Conservation (phyloP, 2,888 invertebrate species). For the Machimus atricapillus region DNA sequence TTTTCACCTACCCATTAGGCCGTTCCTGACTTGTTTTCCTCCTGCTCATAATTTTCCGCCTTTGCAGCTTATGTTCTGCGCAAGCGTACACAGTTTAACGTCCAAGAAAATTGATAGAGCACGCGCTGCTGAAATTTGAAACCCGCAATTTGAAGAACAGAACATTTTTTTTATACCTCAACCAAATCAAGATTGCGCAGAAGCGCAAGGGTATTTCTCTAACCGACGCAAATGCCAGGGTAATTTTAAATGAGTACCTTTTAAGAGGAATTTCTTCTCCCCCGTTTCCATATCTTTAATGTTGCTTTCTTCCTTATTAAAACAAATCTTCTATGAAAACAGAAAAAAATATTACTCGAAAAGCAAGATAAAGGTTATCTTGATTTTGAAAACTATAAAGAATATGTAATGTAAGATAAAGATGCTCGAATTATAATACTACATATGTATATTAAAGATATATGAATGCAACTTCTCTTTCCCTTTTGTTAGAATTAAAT, state of each 20-base stretch:
- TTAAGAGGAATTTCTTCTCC: neutral
- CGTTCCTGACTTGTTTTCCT: neutral
- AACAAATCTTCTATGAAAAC: neutral
- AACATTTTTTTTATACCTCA: neutral
- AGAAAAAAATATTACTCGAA: too few relatives aligned
- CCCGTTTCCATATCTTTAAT: neutral
- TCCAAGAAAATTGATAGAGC: neutral
- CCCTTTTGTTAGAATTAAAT: too few relatives aligned
- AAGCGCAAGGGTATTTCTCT: neutral
- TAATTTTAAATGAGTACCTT: slow-evolving; percentile 4
- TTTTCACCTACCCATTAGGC: neutral
- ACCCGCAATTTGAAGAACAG: neutral
- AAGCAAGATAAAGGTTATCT: too few relatives aligned
- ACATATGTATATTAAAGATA: too few relatives aligned
- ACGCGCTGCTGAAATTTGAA: slow-evolving; percentile 17
- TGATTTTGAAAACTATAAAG: too few relatives aligned
- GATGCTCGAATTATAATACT: too few relatives aligned
- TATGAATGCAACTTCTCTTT: too few relatives aligned
- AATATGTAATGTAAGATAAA: too few relatives aligned
- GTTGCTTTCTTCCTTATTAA: neutral
- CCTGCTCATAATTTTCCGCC: neutral
- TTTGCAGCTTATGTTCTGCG: neutral
- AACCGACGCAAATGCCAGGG: neutral
- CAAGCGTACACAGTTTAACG: neutral
- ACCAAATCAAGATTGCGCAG: neutral